Base-by-base conservation (phyloP, 2,888 invertebrate genomes). In the Drosophila dives region DNA sequence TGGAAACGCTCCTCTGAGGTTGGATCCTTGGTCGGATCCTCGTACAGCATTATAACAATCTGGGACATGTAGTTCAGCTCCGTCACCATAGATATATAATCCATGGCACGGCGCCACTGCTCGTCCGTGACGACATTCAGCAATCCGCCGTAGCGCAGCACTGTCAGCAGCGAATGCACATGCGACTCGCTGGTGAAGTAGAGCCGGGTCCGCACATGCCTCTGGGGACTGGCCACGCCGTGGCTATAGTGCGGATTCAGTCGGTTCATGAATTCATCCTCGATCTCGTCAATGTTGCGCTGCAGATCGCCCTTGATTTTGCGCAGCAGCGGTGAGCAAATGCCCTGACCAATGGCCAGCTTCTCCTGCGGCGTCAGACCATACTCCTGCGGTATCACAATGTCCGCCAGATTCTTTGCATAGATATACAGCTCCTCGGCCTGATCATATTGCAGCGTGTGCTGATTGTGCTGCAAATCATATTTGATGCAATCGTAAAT, bases 171-270 rank as follows among this genome's bases (percentile, higher is more conserved):
- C 12, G 99, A 99, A 94, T 99, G 99, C 75, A 99, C 98, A 94
- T 99, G 99, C 92, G 98, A 98, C 94, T 99, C 99, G 92, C 99
- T 99, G 3, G 99, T 99, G 93, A 99, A 99, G 94, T 99, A 99
- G 49, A 99, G 95, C n/a, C 99, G 95, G 10, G 99, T 99, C 77
- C 99, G 95, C 33, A 99, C 99, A 94, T 99, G 99, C 50, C 99
- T 95, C 53, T 99, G 98, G 33, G 99, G 99, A 90, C 99, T 98
- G 48, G 99, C 98, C 75, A 99, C 99, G 49, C 99, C 99, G 93
- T 98, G 98, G 29, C 98, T 98, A 94, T 99, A 99, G 95, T 98
- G 96, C 4, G 99, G 99, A 94, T 99, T 99, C 29, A 99, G 94
- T 76, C 99, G 95, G 91, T 99, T 99, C 36, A 98, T 98, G 59